Conservation (phyloP, 2,888 invertebrate genomes). For the Biston stratarius region DNA sequence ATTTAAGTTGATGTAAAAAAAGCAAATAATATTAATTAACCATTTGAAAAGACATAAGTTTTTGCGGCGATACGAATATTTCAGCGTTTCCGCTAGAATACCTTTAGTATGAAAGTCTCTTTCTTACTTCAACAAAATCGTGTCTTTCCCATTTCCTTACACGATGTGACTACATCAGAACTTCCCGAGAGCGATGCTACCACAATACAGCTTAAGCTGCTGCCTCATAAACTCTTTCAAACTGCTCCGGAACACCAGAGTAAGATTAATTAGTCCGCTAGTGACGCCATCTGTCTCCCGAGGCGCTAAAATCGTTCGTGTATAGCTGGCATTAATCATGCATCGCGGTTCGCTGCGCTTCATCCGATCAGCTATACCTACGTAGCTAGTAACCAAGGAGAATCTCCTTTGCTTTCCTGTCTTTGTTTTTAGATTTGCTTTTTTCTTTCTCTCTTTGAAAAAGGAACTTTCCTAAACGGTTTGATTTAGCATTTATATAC, state of each 20-base stretch:
- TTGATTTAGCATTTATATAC: conserved; percentile 4
- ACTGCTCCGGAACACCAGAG: conserved; percentile 11
- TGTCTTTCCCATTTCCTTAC: not conserved
- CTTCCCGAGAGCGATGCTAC: conserved; percentile 13
- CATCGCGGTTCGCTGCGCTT: conserved; percentile 29
- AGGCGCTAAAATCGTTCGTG: conserved; percentile 27
- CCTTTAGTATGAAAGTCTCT: too few relatives aligned
- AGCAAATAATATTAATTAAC: too few relatives aligned
- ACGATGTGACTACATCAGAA: conserved; percentile 17
- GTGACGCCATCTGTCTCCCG: conserved; percentile 23
- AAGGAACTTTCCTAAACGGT: not conserved
- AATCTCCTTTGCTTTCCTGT: too few relatives aligned
- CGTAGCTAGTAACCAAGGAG: not conserved
- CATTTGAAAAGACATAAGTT: too few relatives aligned
- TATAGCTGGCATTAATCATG: conserved; percentile 31
- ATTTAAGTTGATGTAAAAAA: too few relatives aligned
- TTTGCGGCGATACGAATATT: too few relatives aligned
- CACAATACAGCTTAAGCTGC: conserved; percentile 16
- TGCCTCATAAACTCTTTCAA: conserved; percentile 29
- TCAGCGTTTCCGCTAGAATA: too few relatives aligned
- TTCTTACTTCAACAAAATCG: not conserved
- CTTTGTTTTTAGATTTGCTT: not conserved
- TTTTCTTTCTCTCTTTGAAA: not conserved
- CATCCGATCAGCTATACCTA: conserved; percentile 7
- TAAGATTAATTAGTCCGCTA: conserved; percentile 31